Percentiles rank a stretch among this genome's conserved stretches.
Evolutionary conservation across 2,888 invertebrate species (phyloP).

Genomic region (Platynereis dumerilii): DNA sequence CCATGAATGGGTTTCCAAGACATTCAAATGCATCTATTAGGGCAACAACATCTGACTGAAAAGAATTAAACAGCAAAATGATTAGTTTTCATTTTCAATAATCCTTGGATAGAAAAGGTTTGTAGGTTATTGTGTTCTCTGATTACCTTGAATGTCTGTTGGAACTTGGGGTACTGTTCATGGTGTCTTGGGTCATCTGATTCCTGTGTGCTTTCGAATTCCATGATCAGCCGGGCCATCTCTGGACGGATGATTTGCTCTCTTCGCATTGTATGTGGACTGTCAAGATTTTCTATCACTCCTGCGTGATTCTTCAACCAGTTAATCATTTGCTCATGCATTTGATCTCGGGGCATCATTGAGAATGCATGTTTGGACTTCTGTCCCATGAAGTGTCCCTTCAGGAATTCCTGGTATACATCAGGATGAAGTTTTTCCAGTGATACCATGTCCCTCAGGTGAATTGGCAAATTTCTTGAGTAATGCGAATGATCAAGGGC

Average conservation of each 20-base stretch:
- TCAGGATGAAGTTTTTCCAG: slow-evolving; percentile 18
- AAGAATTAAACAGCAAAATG: not conserved
- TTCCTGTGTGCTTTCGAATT: slow-evolving; percentile 25
- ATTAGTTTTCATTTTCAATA: not conserved
- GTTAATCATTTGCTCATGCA: slow-evolving; percentile 29
- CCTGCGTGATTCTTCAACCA: slow-evolving; percentile 27
- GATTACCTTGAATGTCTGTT: slow-evolving; percentile 26
- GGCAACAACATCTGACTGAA: slow-evolving; percentile 23
- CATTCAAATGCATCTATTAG: slow-evolving; percentile 26
- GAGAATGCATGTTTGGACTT: slow-evolving; percentile 24
- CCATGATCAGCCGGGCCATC: slow-evolving; percentile 28
- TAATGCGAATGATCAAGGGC: slow-evolving; percentile 22
- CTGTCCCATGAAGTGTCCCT: slow-evolving; percentile 22
- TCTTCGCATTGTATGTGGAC: slow-evolving; percentile 22
- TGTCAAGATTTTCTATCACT: slow-evolving; percentile 29
- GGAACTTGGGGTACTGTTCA: slow-evolving; percentile 29
- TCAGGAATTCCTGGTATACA: slow-evolving; percentile 21
- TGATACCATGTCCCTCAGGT: slow-evolving; percentile 18
- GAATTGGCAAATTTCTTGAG: slow-evolving; percentile 13
- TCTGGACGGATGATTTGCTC: slow-evolving; percentile 26
- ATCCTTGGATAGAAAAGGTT: no score
- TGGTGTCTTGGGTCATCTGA: slow-evolving; percentile 27
- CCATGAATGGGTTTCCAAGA: slow-evolving; percentile 28
- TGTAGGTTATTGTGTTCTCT: not conserved
- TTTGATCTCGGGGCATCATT: slow-evolving; percentile 25